These are phyloP conservation scores for Hippoglossus stenolepis DNA, from an alignment of 2,113 vertebrate species.

Conservation along the genomic window DNA sequence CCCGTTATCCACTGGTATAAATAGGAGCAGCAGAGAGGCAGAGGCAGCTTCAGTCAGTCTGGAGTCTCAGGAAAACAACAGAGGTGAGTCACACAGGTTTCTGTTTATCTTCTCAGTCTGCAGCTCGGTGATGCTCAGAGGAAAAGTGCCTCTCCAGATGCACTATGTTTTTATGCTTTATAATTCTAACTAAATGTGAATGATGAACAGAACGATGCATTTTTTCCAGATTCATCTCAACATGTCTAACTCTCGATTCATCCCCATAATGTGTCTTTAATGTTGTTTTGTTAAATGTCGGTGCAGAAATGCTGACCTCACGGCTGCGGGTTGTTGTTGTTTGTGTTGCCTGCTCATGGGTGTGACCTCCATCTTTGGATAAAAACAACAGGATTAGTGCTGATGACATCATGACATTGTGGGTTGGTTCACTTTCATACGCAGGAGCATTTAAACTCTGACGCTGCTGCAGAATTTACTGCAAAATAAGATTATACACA, in stretches of 20 bases:
- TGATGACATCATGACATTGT: slow-evolving; percentile 33
- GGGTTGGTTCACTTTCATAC: neutral
- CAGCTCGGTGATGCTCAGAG: slow-evolving; percentile 25
- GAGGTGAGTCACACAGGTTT: slow-evolving; percentile 52
- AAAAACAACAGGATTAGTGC: slow-evolving; percentile 61
- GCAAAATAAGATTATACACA: neutral
- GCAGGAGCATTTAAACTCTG: neutral
- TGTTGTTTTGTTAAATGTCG: too few relatives aligned
- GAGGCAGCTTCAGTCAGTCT: slow-evolving; percentile 50
- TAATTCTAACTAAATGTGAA: neutral
- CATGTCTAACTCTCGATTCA: neutral
- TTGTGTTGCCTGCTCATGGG: slow-evolving; percentile 61
- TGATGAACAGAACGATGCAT: neutral
- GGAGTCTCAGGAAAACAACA: slow-evolving; percentile 40
- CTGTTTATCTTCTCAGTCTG: neutral
- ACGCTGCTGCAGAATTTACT: too few relatives aligned
- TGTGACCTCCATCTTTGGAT: slow-evolving; percentile 58
- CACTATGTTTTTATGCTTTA: neutral
- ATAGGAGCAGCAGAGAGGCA: slow-evolving; percentile 29
- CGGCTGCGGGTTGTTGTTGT: slow-evolving; percentile 9
- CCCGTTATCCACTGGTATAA: slow-evolving; percentile 59
- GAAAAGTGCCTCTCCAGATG: neutral
- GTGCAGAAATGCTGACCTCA: slow-evolving; percentile 13
- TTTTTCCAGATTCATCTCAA: neutral
- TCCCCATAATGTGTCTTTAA: too few relatives aligned